Base-by-base conservation (phyloP, 2,888 invertebrate species). In the Dermolepida albohirtum region DNA sequence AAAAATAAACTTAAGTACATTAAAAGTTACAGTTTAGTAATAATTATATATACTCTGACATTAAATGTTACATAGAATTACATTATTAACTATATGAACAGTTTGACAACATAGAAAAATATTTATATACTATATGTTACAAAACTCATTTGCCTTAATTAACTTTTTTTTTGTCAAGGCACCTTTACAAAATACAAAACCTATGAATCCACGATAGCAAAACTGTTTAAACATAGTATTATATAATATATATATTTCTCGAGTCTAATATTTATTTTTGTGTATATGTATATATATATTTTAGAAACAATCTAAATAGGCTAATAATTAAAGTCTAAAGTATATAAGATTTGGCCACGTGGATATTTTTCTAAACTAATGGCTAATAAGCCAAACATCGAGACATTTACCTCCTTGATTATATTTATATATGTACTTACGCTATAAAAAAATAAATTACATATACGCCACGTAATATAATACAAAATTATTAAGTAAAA, bases 91-190 rank as follows among this genome's bases (percentile, higher is more conserved):
- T 59, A 80, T 83, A 82, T 82, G 82, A 83, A 83, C 82, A 83
- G 81, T 80, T 82, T 81, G 83, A 83, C 82, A 89, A 89, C 89
- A 89, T 89, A 89, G 87, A 89, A 88, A 89, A 89, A 89, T 89
- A 88, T 88, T 88, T 88, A 88, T 83, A 83, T 83, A 83, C 82
- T 85, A 87, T 88, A 86, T 87, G 86, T 88, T 89, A 89, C 88
- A 89, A 89, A 89, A 89, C 86, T 88, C 87, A 88, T 86, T 86
- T 82, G 84, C 84, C 88, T 88, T 89, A 89, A 87, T 87, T 87
- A 88, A 79, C 79, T 80, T 73, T 74, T 74, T 74, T 80, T 72
- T 74, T 72, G 73, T 79, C 83, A 85, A 85, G 85, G 85, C 85
- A 85, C 85, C 84, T 82, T 83, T 81, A 84, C 83, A 82, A 79